Base-by-base conservation (phyloP, 2,888 invertebrate species). In the Iphiclides podalirius region DNA sequence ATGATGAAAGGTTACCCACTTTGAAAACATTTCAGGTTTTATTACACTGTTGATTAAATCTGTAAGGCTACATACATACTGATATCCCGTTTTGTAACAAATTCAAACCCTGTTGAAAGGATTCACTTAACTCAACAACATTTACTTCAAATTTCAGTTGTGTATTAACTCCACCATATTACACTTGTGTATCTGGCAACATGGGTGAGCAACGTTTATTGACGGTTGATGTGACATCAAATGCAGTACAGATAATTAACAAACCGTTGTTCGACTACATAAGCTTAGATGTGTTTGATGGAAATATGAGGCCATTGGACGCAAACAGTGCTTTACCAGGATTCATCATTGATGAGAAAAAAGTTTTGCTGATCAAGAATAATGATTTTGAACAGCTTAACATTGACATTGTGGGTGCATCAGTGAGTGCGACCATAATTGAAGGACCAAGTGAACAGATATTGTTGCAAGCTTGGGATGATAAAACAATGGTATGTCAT, bases 141-240 rank as follows among this genome's bases (percentile, higher is more conserved):
- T n/a, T n/a, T n/a, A n/a, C n/a, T n/a, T n/a, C n/a, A n/a, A n/a
- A n/a, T 40, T 88, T 43, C 78, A 92, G 92, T 55, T 95, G 95
- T 72, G 70, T 91, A 4, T 61, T 93, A 43, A 87, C 92, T 23
- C 90, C 90, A 1, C 90, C 91, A 4, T 92, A 91, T 71, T 93
- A 92, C 72, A 90, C 90, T 4, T 95, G 95, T 61, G 59, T 92
- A 15, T 91, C 92, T 0, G 90, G 88, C 9, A 76, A 73, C 4
- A 52, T 52, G 8, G 80, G 79, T 46, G 80, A 76, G 13, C 76
- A 90, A 52, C 84, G 92, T 52, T 68, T 95, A 12, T 86, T 93
- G 23, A 90, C 92, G 7, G 66, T 94, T 14, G 91, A 95, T 66
- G 78, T 94, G 7, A 84, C 89, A 1, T 86, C 90, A 0, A 75